A percentile compares a stretch with the other conserved stretches of the same genome.
These are phyloP conservation scores for Lycopodina hypogea DNA, from an alignment of 37 sponge, comb jelly and placozoan genomes.

Conservation along the genomic window DNA sequence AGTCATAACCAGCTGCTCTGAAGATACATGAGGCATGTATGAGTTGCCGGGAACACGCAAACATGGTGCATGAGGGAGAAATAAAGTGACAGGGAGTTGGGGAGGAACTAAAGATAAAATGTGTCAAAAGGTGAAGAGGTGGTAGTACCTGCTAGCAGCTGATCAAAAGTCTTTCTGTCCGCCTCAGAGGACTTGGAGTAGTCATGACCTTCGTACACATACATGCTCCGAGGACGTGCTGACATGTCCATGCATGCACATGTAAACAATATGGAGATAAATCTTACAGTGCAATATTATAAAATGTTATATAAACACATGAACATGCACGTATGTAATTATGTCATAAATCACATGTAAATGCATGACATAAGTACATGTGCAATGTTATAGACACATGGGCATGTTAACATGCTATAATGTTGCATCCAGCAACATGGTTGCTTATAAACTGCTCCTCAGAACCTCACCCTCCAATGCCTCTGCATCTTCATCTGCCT, in stretches of 20 bases:
- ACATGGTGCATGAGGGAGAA: too few species aligned
- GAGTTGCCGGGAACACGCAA: too few species aligned
- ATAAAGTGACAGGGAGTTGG: too few species aligned
- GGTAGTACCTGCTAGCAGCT: slow-evolving; percentile 42
- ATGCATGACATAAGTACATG: not conserved
- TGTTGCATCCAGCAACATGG: not conserved
- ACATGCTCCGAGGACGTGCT: slow-evolving; percentile 59
- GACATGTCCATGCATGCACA: not conserved
- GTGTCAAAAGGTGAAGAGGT: not conserved
- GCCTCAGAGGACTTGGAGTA: slow-evolving; percentile 57
- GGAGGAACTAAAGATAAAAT: not conserved
- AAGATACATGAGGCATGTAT: not conserved
- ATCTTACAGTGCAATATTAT: too few species aligned
- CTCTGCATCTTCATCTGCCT: too few species aligned
- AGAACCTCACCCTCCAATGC: too few species aligned
- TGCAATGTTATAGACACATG: too few species aligned
- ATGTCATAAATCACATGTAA: too few species aligned
- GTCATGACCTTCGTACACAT: slow-evolving; percentile 76
- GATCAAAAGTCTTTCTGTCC: slow-evolving; percentile 68
- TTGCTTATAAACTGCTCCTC: not conserved
- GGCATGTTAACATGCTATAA: not conserved
- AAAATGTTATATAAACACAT: too few species aligned
- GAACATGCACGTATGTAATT: not conserved
- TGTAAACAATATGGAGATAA: too few species aligned
- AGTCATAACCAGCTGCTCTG: slow-evolving; percentile 32